phyloP scores from a whole-genome alignment of 2,797 vertebrate species.

The Rhodeus uyekii region DNA sequence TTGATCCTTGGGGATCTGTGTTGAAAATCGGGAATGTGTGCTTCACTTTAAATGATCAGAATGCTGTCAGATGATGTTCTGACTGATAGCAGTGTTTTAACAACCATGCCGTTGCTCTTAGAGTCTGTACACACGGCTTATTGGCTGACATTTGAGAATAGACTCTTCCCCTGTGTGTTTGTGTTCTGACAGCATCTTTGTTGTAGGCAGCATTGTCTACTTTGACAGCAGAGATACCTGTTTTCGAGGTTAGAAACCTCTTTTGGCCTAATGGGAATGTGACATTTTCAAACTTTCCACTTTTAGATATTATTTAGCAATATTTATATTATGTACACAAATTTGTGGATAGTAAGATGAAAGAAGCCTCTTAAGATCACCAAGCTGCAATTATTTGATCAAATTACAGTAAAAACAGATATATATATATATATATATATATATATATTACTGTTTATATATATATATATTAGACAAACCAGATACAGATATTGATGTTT shows the following conservation, averaged over 20 bases:
- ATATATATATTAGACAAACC: too few species aligned
- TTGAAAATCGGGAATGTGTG: neutral
- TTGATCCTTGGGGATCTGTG: neutral
- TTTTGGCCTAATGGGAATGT: neutral
- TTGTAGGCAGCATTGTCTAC: conserved; percentile 5
- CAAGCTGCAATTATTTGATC: neutral
- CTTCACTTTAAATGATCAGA: neutral
- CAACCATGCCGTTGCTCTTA: neutral
- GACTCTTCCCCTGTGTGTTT: conserved; percentile 3
- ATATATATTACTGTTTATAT: too few species aligned
- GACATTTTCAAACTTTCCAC: neutral
- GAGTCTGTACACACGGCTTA: conserved; percentile 21
- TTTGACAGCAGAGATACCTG: conserved; percentile 12
- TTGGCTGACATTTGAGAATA: conserved; percentile 27
- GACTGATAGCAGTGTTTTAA: conserved; percentile 5
- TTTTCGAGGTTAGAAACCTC: neutral
- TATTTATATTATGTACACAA: neutral
- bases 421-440: too few species aligned
- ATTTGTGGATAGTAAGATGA: neutral
- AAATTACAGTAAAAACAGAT: neutral
- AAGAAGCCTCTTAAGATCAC: neutral
- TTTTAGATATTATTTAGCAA: neutral
- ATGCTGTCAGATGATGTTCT: neutral
- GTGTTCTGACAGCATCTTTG: conserved; percentile 26
- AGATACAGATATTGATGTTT: too few species aligned